Evolutionary conservation across 2,888 invertebrate genomes (phyloP), one percentile per base, ranked within the genome.

Genomic region (Pterobdella sp.): DNA sequence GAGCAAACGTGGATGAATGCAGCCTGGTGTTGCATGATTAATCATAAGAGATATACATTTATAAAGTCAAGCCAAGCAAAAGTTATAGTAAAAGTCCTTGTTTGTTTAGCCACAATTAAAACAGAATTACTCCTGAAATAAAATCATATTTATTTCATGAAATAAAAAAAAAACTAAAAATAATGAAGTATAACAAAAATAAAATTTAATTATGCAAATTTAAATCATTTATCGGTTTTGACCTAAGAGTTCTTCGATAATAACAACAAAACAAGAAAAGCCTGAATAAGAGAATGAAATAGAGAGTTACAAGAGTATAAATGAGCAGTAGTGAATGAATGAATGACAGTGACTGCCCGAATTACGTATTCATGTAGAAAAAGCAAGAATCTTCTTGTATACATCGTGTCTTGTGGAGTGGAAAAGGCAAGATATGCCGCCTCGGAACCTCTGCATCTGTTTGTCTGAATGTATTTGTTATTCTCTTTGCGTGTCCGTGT

Each of bases 361-460:
- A 65, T 65, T 65, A 65, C 65, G 65, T 65, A 65, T 65, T 65
- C 65, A 65, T 65, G 65, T 31, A 65, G 65, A 35, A 65, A 14
- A 65, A 35, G 65, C 34, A 65, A 65, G 65, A 29, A 32, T 65
- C 65, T 18, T 65, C 65, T 35, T 65, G 32, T 65, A 29, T 65
- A 65, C 65, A 34, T 65, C 34, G 65, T 65, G 65, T 65, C 31
- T 29, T 18, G 14, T 29, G 31, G 35, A 65, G 65, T 35, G 65
- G 32, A 65, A 35, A 65, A 35, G 35, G 14, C 65, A 65, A 65
- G 65, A 65, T 65, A 65, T 65, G 32, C 34, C 65, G 65, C 34
- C 35, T 65, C n/a, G 65, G 63, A 7, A 26, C 35, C 65, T 4
- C n/a, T 65, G 31, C 35, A 65, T n/a, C 4, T n/a, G n/a, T 65